Evolutionary conservation across 2,113 vertebrate species (phyloP), one percentile per base, ranked within the genome.

Genomic region (Gasterosteus aculeatus): DNA sequence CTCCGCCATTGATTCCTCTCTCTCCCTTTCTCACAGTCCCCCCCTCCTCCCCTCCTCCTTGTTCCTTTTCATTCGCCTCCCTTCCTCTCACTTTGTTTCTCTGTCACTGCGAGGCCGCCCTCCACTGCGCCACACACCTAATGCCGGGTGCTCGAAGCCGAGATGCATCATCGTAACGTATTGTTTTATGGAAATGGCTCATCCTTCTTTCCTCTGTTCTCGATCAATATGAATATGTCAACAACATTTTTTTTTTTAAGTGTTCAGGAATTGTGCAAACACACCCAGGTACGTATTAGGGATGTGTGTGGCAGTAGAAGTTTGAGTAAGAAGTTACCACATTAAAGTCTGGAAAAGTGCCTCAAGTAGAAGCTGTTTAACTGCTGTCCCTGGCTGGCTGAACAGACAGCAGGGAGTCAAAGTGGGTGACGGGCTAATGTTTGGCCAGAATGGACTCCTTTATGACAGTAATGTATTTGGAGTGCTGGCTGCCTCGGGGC

Each of bases 401-500:
- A 89, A 87, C 87, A 85, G 88, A 81, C 87, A 88, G 87, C 78
- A 22, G 82, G 85, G 85, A 92, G 88, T 90, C 85, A 86, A 83
- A 83, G 78, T 84, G 85, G 91, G 79, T 89, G 91, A 90, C 72
- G 74, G 86, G 84, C 89, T 83, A 84, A 65, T 75, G 85, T 90
- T 83, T 87, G 90, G 89, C 87, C 87, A 87, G 87, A 89, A 87
- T 86, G 80, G 87, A 91, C 86, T 90, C 75, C 77, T 88, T 75
- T 89, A 90, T 92, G 92, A 91, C 87, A 90, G 81, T 92, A 90
- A 93, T 92, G 89, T 76, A 81, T 85, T 85, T 89, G 81, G 91
- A 93, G 88, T 91, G 89, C 83, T 91, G 78, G 86, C 70, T 77
- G 89, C 92, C 88, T 42, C 81, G 85, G 88, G 92, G 92, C 85